Evolutionary conservation across 2,113 vertebrate species (phyloP), one percentile per base, ranked within the genome.

Genomic region (Sardina pilchardus): DNA sequence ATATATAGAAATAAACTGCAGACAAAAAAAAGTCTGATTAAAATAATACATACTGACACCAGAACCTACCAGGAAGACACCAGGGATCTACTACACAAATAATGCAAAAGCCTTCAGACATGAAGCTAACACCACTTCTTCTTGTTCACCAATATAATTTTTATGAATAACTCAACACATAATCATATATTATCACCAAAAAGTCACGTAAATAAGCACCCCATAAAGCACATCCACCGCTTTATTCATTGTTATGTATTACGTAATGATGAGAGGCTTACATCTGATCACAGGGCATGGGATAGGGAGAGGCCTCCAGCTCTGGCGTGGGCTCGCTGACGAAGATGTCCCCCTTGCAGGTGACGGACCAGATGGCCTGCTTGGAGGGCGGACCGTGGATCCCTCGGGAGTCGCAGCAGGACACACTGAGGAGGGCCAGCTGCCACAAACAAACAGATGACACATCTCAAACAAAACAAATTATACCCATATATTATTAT

Each of bases 321-420:
- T 92, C 92, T 0, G 94, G 91, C 26, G 93, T 93, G 9, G 98
- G 97, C 90, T 99, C 98, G 14, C 98, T 97, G 84, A 99, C 97
- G 53, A 99, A 99, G 93, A 99, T 90, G 93, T 99, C 98, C 56
- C 98, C 98, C 95, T 97, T 99, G 91, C 98, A 99, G 85, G 98
- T 99, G 83, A 96, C 81, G 0, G 98, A 99, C 98, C 98, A 99
- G 93, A 98, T 95, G 92, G 97, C 97, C 83, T 97, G 97, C 17
- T 94, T 95, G 81, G 97, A 97, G 0, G 98, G 97, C 81, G 96
- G 95, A 71, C 97, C 97, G 0, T 95, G 96, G 90, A 99, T 93
- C 85, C 92, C 94, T 84, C 97, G 96, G 93, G 96, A 96, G 91
- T 99, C 97, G 14, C 97, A 97, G 92, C 97, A 99, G 4, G 96